phyloP scores from a whole-genome alignment of 2,113 vertebrate species.

The Nannobrachium achirus region DNA sequence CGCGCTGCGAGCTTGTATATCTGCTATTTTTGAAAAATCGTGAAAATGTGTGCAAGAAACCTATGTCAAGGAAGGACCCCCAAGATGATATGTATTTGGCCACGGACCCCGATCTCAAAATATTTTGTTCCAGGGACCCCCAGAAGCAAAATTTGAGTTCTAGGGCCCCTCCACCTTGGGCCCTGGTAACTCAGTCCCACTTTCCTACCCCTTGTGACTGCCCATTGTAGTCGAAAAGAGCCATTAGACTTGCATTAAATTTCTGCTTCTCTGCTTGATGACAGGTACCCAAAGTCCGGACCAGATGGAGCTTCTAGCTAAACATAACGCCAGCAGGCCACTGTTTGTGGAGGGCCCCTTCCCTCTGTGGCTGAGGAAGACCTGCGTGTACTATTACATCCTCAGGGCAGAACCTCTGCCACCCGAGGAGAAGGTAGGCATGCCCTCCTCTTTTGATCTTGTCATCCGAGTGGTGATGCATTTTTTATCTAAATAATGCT shows the following conservation, averaged over 20 bases:
- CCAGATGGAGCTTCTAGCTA: conserved; percentile 82
- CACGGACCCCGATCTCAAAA: too few species aligned
- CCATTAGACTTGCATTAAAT: background rate
- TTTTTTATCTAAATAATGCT: background rate
- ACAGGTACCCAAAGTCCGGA: conserved; percentile 87
- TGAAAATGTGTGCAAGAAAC: too few species aligned
- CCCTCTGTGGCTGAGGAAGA: conserved; percentile 86
- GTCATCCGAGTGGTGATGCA: background rate
- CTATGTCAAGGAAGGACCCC: too few species aligned
- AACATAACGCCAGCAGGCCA: conserved; percentile 76
- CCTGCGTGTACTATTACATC: conserved; percentile 85
- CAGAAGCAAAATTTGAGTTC: too few species aligned
- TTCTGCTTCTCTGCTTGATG: background rate
- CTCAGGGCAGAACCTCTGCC: conserved; percentile 84
- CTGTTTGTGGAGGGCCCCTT: conserved; percentile 91
- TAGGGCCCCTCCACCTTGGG: too few species aligned
- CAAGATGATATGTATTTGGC: too few species aligned
- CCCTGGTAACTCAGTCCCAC: too few species aligned
- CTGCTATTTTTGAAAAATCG: too few species aligned
- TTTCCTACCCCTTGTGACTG: too few species aligned
- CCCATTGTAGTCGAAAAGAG: too few species aligned
- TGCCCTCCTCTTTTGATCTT: background rate
- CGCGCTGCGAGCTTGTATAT: too few species aligned
- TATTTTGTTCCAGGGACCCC: too few species aligned
- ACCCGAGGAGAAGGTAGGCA: conserved; percentile 74